Evolutionary conservation across 1,140 invertebrate species (phyloP), one percentile per base, ranked within the genome.

Genomic region (Doryteuthis pealeii): DNA sequence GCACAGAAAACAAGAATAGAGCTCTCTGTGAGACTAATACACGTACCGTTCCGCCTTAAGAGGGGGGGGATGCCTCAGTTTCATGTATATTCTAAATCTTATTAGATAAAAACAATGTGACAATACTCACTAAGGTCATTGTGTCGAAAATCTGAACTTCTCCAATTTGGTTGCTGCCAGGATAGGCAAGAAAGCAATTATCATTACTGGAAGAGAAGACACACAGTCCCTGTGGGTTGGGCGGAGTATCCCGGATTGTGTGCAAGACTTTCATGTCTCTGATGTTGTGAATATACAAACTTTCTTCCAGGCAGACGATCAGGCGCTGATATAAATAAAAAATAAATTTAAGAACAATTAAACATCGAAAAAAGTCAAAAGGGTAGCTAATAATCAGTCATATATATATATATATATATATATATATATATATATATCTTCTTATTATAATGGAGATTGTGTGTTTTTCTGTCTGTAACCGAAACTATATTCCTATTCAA

Each of bases 111-210:
- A n/a, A n/a, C n/a, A n/a, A n/a, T n/a, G n/a, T n/a, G n/a, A n/a
- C n/a, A n/a, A n/a, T n/a, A 90, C 90, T 90, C 89, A 95, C 94
- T 89, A 99, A 90, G 89, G 98, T 96, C 76, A 94, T 92, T 62
- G 96, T 95, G 90, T 99, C 98, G 87, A 99, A 99, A 85, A 99
- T 97, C 89, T 99, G 96, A 67, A 99, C 95, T 91, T 99, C 96
- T 26, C 97, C 96, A 74, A 94, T 94, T 58, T 93, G 93, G 81
- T 92, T 94, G 79, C 94, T 96, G 75, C 96, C 97, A 62, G 98
- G 98, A 91, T 99, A 99, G 18, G 97, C 98, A 75, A 99, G 89
- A 89, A 93, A 97, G 89, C 95, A 98, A 89, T 94, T 94, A 72
- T 98, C 96, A 84, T 93, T 93, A 79, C 93, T 93, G 76, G 91